Evolutionary conservation across 2,797 vertebrate species (phyloP).

Genomic region (Discoglossus pictus): DNA sequence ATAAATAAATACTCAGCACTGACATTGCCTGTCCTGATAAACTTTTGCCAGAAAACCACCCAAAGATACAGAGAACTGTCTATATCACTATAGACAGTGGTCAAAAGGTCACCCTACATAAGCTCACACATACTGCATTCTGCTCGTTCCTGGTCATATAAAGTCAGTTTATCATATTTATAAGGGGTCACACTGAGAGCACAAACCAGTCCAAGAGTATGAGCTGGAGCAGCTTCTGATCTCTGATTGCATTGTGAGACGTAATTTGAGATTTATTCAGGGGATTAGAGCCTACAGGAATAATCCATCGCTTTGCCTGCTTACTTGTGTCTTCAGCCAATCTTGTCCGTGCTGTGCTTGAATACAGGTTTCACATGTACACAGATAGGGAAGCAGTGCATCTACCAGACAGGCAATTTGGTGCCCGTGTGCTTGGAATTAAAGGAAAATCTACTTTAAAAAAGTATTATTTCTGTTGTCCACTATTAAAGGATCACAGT

Average conservation of each 20-base stretch:
- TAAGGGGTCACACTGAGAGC: slow-evolving; percentile 22
- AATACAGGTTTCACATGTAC: slow-evolving; percentile 40
- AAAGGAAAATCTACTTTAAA: background rate
- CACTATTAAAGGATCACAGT: too few relatives aligned
- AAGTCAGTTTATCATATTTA: slow-evolving; percentile 18
- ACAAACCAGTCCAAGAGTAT: slow-evolving; percentile 35
- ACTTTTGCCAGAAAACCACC: too few relatives aligned
- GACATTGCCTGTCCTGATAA: too few relatives aligned
- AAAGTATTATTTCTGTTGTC: too few relatives aligned
- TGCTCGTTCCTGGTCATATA: slow-evolving; percentile 6
- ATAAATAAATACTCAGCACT: too few relatives aligned
- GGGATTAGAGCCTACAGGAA: slow-evolving; percentile 39
- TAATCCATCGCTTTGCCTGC: slow-evolving; percentile 32
- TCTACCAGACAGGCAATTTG: slow-evolving; percentile 5
- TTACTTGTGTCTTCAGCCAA: slow-evolving; percentile 50
- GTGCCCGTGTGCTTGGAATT: slow-evolving; percentile 11
- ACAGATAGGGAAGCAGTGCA: slow-evolving; percentile 35
- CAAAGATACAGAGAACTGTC: too few relatives aligned
- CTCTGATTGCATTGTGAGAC: slow-evolving; percentile 47
- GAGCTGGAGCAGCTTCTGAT: slow-evolving; percentile 44
- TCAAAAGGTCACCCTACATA: too few relatives aligned
- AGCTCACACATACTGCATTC: too few relatives aligned
- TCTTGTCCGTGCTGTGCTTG: slow-evolving; percentile 46
- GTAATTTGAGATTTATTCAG: slow-evolving; percentile 51
- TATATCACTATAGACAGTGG: too few relatives aligned